A percentile compares a stretch with the other conserved stretches of the same genome.
phyloP scores from a whole-genome alignment of 1,140 invertebrate genomes.

The Apis mellifera region Amel_HAv3.1 CM009932.2:8445001-8445500 shows the following conservation, averaged over 20 bases:
- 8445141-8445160: constrained; percentile 53
- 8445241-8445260: constrained; percentile 22
- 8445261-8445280: not conserved
- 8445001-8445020: constrained; percentile 18
- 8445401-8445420: not conserved
- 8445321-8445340: not conserved
- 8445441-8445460: not conserved
- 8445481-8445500: not conserved
- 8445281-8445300: constrained; percentile 26
- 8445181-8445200: constrained; percentile 13
- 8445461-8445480: not conserved
- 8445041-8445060: constrained; percentile 30
- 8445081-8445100: constrained; percentile 49
- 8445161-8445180: constrained; percentile 33
- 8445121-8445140: constrained; percentile 35
- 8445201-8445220: not conserved
- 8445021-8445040: constrained; percentile 40
- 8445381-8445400: too few species aligned
- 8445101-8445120: constrained; percentile 35
- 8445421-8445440: not conserved
- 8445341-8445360: not conserved
- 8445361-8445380: not conserved
- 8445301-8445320: not conserved
- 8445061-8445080: constrained; percentile 49
- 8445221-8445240: constrained; percentile 36